These are phyloP conservation scores for Drosophila stalkeri DNA, from an alignment of 2,888 invertebrate species.

Conservation along the genomic window DNA sequence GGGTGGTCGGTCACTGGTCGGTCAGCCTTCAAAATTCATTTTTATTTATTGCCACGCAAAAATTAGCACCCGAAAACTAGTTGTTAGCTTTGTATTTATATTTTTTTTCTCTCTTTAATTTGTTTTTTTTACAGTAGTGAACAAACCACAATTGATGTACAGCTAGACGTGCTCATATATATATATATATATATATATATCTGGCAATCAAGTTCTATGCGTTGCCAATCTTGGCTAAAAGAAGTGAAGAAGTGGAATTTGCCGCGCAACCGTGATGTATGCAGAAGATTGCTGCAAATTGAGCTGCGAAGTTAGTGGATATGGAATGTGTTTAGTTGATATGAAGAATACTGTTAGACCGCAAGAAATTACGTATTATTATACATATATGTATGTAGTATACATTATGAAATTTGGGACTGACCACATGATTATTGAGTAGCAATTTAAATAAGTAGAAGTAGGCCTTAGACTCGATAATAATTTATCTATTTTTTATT, in stretches of 20 bases:
- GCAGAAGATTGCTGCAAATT: slow-evolving; percentile 25
- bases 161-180: slow-evolving; percentile 31
- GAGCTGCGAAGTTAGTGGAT: slow-evolving; percentile 14
- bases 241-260: slow-evolving; percentile 37
- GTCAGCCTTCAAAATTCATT: slow-evolving; percentile 58
- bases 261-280: slow-evolving; percentile 39
- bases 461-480: no score
- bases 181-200: slow-evolving; percentile 41
- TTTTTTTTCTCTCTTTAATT: no score
- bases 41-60: slow-evolving; percentile 59
- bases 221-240: slow-evolving; percentile 35
- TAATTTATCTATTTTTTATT: no score
- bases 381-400: neutral
- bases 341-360: slow-evolving; percentile 24
- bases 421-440: neutral
- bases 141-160: slow-evolving; percentile 7
- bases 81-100: neutral
- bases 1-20: slow-evolving; percentile 17
- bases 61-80: slow-evolving; percentile 59
- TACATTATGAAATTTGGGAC: neutral
- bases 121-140: slow-evolving; percentile 40
- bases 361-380: slow-evolving; percentile 2
- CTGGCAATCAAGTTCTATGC: slow-evolving; percentile 62
- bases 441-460: no score
- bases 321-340: slow-evolving; percentile 23